Conservation (phyloP, 2,888 invertebrate species). For the Apodemia duryi region DNA sequence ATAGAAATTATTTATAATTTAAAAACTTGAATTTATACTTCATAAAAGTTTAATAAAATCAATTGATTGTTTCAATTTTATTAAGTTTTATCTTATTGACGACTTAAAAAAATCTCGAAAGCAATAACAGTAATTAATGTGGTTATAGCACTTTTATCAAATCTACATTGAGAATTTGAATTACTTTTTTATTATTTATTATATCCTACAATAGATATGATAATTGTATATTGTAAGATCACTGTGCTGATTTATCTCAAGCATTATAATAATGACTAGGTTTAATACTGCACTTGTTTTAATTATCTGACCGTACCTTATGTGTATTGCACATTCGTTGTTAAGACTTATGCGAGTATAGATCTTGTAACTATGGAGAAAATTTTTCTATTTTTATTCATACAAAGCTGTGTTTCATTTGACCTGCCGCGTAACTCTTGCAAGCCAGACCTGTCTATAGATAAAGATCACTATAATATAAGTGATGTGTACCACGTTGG, state of each 20-base stretch:
- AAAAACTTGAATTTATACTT: too few species aligned
- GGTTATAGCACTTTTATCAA: too few species aligned
- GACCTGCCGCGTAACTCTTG: constrained; percentile 50
- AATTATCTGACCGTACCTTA: not conserved
- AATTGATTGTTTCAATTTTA: too few species aligned
- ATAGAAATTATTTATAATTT: too few species aligned
- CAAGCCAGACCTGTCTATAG: constrained; percentile 48
- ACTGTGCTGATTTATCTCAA: constrained; percentile 2
- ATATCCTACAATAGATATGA: too few species aligned
- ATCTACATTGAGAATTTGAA: too few species aligned
- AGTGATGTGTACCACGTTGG: constrained; percentile 45
- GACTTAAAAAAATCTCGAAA: too few species aligned
- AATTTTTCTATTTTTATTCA: constrained; percentile 37
- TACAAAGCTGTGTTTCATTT: constrained; percentile 41
- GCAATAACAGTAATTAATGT: too few species aligned
- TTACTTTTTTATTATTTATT: too few species aligned
- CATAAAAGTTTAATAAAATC: too few species aligned
- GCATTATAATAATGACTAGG: not conserved
- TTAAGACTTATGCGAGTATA: not conserved
- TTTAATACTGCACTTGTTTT: constrained; percentile 1
- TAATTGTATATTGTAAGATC: not conserved
- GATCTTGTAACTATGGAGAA: constrained; percentile 33
- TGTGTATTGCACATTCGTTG: constrained; percentile 4
- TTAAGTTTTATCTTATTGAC: too few species aligned
- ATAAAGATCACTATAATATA: constrained; percentile 49